Percentiles rank a stretch among this genome's conserved stretches.
Evolutionary conservation across 2,888 invertebrate genomes (phyloP).

Genomic region (Hydrotaea cyrtoneurina): DNA sequence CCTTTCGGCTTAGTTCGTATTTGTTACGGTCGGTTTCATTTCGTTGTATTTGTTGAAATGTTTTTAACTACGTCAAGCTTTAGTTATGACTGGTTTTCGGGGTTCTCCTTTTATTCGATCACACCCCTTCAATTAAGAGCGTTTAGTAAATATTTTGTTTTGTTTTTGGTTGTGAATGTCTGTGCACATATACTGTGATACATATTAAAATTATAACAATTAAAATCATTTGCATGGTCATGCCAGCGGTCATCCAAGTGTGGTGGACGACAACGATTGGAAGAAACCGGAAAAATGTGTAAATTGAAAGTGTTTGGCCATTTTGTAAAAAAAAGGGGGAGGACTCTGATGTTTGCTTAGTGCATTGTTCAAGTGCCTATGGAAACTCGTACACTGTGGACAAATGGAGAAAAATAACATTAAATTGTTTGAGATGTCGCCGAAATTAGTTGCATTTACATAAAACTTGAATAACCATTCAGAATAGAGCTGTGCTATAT

Average conservation of each 20-base stretch:
- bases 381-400: background rate
- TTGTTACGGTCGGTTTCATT: conserved; percentile 38
- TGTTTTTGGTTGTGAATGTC: background rate
- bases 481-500: conserved; percentile 38
- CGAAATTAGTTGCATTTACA: too few relatives aligned
- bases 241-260: background rate
- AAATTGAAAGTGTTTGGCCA: conserved; percentile 64
- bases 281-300: conserved; percentile 43
- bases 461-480: too few relatives aligned
- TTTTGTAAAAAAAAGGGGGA: conserved; percentile 55
- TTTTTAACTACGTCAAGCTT: conserved; percentile 12
- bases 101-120: conserved; percentile 22
- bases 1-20: background rate
- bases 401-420: background rate
- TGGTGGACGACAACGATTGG: conserved; percentile 52
- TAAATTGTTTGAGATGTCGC: too few relatives aligned
- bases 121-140: conserved; percentile 59
- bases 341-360: background rate
- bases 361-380: background rate
- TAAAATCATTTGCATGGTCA: conserved; percentile 16
- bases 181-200: conserved; percentile 7
- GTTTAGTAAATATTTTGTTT: conserved; percentile 37
- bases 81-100: conserved; percentile 19
- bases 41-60: background rate
- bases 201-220: conserved; percentile 51